Percentiles rank a stretch among this genome's conserved stretches.
Evolutionary conservation across 2,113 vertebrate genomes (phyloP).

Genomic region (Strix uralensis): DNA sequence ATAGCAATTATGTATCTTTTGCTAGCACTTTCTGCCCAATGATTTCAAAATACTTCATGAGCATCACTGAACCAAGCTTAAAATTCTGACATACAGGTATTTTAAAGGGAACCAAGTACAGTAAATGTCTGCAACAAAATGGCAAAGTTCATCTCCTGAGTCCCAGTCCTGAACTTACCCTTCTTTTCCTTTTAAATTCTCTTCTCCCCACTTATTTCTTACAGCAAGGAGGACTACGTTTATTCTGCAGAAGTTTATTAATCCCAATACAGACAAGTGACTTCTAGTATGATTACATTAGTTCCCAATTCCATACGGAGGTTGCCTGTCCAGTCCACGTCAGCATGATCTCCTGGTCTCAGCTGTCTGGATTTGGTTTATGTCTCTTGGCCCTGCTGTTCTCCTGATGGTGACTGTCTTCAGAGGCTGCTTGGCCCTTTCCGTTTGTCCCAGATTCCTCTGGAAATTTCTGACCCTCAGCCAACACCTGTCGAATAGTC

Average conservation of each 20-base stretch:
- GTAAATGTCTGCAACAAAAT: background rate
- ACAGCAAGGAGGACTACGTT: background rate
- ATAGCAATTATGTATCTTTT: background rate
- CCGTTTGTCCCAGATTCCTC: background rate
- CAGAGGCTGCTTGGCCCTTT: background rate
- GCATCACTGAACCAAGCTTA: background rate
- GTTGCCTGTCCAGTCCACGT: background rate
- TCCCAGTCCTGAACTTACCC: background rate
- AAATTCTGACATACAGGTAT: background rate
- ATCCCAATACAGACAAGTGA: background rate
- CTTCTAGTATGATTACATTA: background rate
- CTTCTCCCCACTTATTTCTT: background rate
- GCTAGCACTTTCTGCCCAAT: background rate
- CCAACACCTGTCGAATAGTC: slow-evolving; percentile 91
- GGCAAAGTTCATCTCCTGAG: background rate
- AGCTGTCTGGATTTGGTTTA: slow-evolving; percentile 36
- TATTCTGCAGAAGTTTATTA: background rate
- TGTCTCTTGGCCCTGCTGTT: slow-evolving; percentile 50
- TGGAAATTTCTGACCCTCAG: slow-evolving; percentile 81
- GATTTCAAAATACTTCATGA: background rate
- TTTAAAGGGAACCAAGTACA: background rate
- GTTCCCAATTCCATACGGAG: background rate
- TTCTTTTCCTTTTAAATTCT: background rate
- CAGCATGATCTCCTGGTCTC: background rate
- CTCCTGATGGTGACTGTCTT: slow-evolving; percentile 20